phyloP scores from a whole-genome alignment of 2,797 vertebrate species.

The Coreius guichenoti region DNA sequence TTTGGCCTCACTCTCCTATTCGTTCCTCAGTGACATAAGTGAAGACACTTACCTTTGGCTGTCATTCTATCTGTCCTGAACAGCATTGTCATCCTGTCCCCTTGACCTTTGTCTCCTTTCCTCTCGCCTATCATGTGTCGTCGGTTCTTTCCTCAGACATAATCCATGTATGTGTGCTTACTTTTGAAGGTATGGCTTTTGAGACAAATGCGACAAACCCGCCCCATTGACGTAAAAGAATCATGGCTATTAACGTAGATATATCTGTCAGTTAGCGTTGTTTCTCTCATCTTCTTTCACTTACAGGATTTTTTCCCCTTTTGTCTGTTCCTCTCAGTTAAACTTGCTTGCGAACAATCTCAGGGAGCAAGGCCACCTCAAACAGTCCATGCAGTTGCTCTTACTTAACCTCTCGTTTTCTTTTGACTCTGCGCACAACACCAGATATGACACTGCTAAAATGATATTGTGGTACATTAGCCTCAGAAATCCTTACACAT shows the following conservation, averaged over 20 bases:
- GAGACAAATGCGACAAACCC: slow-evolving; percentile 50
- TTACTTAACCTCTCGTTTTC: slow-evolving; percentile 58
- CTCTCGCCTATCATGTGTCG: slow-evolving; percentile 74
- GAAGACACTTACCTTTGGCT: slow-evolving; percentile 68
- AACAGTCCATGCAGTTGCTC: slow-evolving; percentile 22
- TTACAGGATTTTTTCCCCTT: slow-evolving; percentile 74
- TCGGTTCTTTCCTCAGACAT: slow-evolving; percentile 74
- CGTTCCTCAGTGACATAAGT: slow-evolving; percentile 71
- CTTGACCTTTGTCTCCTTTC: slow-evolving; percentile 65
- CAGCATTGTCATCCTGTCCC: slow-evolving; percentile 64
- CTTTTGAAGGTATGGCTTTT: slow-evolving; percentile 68
- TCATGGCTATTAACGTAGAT: slow-evolving; percentile 38
- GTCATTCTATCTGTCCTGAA: slow-evolving; percentile 61
- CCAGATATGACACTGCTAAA: slow-evolving; percentile 32
- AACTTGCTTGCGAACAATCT: slow-evolving; percentile 73
- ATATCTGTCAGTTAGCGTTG: slow-evolving; percentile 37
- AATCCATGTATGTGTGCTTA: slow-evolving; percentile 76
- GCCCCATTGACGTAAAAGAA: slow-evolving; percentile 23
- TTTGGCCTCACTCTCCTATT: slow-evolving; percentile 78
- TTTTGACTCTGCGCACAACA: slow-evolving; percentile 55
- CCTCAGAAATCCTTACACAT: slow-evolving; percentile 34
- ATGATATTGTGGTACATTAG: slow-evolving; percentile 45
- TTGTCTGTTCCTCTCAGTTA: slow-evolving; percentile 72
- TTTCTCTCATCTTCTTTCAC: slow-evolving; percentile 71
- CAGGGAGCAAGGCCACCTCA: slow-evolving; percentile 73